Base-by-base conservation (phyloP, 2,888 invertebrate genomes). In the Chrysolina oricalcia region DNA sequence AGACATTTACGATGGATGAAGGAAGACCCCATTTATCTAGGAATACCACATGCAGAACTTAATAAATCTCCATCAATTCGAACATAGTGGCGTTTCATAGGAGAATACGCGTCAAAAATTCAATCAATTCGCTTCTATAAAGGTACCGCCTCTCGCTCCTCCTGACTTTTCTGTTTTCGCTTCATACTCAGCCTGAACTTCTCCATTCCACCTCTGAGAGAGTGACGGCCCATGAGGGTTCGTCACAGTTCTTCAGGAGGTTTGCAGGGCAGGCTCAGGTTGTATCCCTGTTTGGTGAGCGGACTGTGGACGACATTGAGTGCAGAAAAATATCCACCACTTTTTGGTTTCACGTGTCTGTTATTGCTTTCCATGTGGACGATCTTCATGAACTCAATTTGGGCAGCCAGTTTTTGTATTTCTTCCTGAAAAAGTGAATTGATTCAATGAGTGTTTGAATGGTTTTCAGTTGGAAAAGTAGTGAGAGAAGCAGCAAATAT, bases 321-420 rank as follows among this genome's bases (percentile, higher is more conserved):
- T 67, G 92, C 90, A 69, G 93, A 94, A 89, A 96, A 96, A 89
- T 96, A 96, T 1, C 96, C 94, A 21, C 96, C 95, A 0, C 93
- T 92, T 81, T 95, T 94, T 76, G 96, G 96, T 83, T 96, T 94
- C 81, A 97, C 89, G 88, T 97, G 97, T 8, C 96, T 91, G 88
- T 97, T 97, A 90, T 97, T 95, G 91, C 96, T 93, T 89, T 96
- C 96, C 97, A 97, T 97, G 86, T 96, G 95, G 21, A 97, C 96
- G 88, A 96, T 96, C 90, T 96, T 96, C 96, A 97, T 96, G 89
- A 96, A 96, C 88, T 97, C 97, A 82, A 97, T 96, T 89, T 97
- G 96, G 27, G 96, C 95, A 0, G 97, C 97, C 79, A 97, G 89
- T 87, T 96, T 97, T 85, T 97, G 97, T 43, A 97, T 94, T 89